Evolutionary conservation across 1,140 invertebrate genomes (phyloP).

Genomic region (Archivesica marissinica): DNA sequence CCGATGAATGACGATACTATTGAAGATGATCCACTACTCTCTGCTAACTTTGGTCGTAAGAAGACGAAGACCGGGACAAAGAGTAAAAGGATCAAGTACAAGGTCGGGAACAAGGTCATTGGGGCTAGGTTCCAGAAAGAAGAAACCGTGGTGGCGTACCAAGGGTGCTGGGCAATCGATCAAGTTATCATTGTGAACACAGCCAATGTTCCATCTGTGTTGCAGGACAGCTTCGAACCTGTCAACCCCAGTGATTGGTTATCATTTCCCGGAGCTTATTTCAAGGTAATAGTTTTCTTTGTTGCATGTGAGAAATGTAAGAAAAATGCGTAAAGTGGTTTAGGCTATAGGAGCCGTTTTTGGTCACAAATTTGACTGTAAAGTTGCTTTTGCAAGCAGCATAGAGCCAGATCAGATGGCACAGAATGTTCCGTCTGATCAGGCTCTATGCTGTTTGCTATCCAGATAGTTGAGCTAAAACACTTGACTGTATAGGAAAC

Average conservation of each 20-base stretch:
- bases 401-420: too few relatives aligned
- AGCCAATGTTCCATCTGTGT: conserved; percentile 73
- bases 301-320: too few relatives aligned
- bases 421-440: too few relatives aligned
- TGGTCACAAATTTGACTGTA: too few relatives aligned
- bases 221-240: conserved; percentile 84
- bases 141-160: conserved; percentile 49
- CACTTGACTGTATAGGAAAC: too few relatives aligned
- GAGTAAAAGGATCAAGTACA: background rate
- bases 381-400: too few relatives aligned
- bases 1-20: background rate
- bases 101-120: background rate
- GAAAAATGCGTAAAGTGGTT: too few relatives aligned
- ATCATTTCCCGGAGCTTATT: conserved; percentile 83
- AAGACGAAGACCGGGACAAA: conserved; percentile 23
- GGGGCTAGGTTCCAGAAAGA: background rate
- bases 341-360: too few relatives aligned
- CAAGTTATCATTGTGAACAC: conserved; percentile 83
- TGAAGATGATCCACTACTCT: background rate
- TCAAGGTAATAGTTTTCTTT: conserved; percentile 71
- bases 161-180: conserved; percentile 83
- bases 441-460: too few relatives aligned
- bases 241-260: conserved; percentile 83
- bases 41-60: background rate
- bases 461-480: too few relatives aligned